Base-by-base conservation (phyloP, 53 echinoderm and acorn worm species). In the Patiria pectinifera region DNA sequence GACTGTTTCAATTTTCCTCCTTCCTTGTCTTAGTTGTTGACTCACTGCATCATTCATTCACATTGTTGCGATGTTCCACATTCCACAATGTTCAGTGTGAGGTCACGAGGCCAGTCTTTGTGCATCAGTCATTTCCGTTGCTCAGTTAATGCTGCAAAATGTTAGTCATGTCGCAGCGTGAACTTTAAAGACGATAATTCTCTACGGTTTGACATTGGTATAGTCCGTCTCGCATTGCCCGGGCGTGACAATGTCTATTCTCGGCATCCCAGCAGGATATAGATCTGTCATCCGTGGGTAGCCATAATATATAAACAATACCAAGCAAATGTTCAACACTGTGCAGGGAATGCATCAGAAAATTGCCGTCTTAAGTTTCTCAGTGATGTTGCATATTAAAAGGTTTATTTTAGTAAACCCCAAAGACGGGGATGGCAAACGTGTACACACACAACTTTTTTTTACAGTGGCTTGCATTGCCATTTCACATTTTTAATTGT, bases 231-330 rank as follows among this genome's bases (percentile, higher is more conserved):
- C 8, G 88, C 88, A 88, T 88, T 86, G 25, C 86, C 19, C 24
- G 76, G 86, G 76, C 86, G 76, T 86, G 86, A 72, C 86, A 53
- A 59, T 0, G 59, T 78, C 78, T 78, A 88, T 88, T 88, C 78
- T 19, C 77, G 62, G 76, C 26, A 22, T 78, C 88, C 12, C 71
- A 63, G 75, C n/a, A 72, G 61, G 79, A 59, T 24, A 60, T 61
- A 60, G 24, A 60, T 47, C 77, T 59, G 25, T 78, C 88, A 43
- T 78, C 88, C 25, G 8, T 45, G 61, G 61, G 53, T 60, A 88
- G 61, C 59, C 14, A 62, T 77, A 61, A 88, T 61, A 60, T 78
- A 88, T 88, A 88, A 88, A 88, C 88, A 88, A 88, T 61, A 78
- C 62, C 61, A 25, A 59, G 78, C 76, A 88, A 86, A 88, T 60